Evolutionary conservation across 2,888 invertebrate genomes (phyloP), one percentile per base, ranked within the genome.

Genomic region (Pardosa pseudoannulata): DNA sequence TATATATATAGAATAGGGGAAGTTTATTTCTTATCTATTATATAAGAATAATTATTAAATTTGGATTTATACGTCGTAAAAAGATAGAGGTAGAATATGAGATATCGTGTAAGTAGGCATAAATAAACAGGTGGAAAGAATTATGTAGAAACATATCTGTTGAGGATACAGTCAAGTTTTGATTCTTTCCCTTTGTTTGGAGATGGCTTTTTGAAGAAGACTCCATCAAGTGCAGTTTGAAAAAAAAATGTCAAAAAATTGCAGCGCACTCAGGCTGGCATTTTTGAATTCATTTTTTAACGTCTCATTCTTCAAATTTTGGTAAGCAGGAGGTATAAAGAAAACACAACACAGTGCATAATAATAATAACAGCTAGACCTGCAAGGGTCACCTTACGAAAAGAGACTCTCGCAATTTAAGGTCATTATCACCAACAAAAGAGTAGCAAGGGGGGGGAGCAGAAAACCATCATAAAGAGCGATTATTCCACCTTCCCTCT

Each of bases 361-460:
- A 23, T 56, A 56, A 56, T 56, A 56, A 56, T 23, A 23, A 23
- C 56, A 56, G n/a, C 5, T 2, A 56, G 23, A 56, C 56, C 56
- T 56, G 5, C 56, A 56, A 56, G 23, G 56, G 56, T 56, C 56
- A 56, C 56, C 16, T 56, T 56, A 56, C 19, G 56, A 56, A 56
- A 23, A 56, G 23, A 56, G 56, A 56, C 1, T 56, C 56, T 56
- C 23, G 56, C 50, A 79, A 79, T 81, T 81, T 81, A 81, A 81
- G 74, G 74, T 81, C 74, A 74, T 41, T 56, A 32, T 68, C 56
- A 27, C 68, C 62, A 39, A 74, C 74, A 75, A 81, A 81, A 70
- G 74, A 28, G 27, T n/a, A 19, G 28, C 67, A 67, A n/a, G 32
- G 1, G 36, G 23, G 19, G 29, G 19, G 27, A 36, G 23, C n/a